Evolutionary conservation across 92 coral and sea anemone species (phyloP).

Genomic region (Palythoa caribaeorum): DNA sequence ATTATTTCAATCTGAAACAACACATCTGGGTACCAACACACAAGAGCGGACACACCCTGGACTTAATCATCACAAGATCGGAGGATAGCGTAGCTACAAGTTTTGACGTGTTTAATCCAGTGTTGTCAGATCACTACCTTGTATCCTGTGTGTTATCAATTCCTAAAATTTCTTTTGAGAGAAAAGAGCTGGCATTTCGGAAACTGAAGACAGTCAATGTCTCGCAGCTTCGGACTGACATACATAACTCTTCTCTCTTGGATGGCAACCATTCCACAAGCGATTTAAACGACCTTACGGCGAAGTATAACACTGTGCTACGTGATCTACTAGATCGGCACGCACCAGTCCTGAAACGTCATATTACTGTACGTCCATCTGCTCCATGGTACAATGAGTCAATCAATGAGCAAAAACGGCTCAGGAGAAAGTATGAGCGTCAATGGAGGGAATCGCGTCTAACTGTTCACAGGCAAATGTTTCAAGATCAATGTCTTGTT

Average conservation of each 20-base stretch:
- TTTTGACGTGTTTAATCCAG: conserved; percentile 28
- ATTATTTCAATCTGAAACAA: conserved; percentile 40
- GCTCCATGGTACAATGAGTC: conserved; percentile 54
- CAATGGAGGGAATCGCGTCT: conserved; percentile 28
- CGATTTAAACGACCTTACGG: conserved; percentile 35
- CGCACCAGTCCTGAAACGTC: conserved; percentile 52
- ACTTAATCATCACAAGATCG: conserved; percentile 42
- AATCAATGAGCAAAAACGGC: conserved; percentile 43
- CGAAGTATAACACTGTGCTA: conserved; percentile 41
- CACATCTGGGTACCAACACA: conserved; percentile 42
- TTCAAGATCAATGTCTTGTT: conserved; percentile 47
- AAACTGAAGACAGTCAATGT: conserved; percentile 45
- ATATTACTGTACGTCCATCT: conserved; percentile 49
- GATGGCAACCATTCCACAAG: conserved; percentile 32
- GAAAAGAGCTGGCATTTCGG: conserved; percentile 40
- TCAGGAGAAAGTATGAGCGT: conserved; percentile 9
- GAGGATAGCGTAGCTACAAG: conserved; percentile 28
- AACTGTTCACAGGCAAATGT: conserved; percentile 46
- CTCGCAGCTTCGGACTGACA: conserved; percentile 26
- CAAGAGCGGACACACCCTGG: conserved; percentile 39
- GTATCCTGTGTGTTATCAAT: conserved; percentile 39
- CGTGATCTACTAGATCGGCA: conserved; percentile 42
- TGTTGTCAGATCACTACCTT: conserved; percentile 42
- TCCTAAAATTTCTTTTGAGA: conserved; percentile 33
- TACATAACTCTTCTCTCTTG: conserved; percentile 43